These are phyloP conservation scores for Perca flavescens DNA, from an alignment of 2,113 vertebrate species.

Conservation along the genomic window DNA sequence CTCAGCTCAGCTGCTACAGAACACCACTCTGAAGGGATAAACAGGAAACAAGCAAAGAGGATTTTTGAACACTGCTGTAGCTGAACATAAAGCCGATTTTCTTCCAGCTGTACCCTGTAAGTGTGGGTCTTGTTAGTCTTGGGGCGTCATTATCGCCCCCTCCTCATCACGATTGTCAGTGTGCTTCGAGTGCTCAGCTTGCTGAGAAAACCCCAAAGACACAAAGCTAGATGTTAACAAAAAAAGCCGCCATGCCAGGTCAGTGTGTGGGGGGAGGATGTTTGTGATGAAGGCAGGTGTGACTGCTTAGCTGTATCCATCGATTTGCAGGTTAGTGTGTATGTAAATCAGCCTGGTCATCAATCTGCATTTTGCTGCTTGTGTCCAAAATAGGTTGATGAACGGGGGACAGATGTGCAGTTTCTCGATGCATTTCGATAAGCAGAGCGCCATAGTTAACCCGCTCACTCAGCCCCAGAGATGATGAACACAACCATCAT, in stretches of 20 bases:
- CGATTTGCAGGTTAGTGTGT: neutral
- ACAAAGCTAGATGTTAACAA: neutral
- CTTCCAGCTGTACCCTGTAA: neutral
- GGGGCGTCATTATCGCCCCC: neutral
- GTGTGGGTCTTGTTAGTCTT: neutral
- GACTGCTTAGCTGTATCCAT: neutral
- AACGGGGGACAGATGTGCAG: neutral
- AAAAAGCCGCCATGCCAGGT: neutral
- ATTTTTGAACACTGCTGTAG: neutral
- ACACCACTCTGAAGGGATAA: neutral
- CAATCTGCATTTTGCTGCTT: neutral
- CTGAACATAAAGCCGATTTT: constrained; percentile 16
- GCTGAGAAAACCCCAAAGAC: neutral
- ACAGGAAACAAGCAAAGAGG: constrained; percentile 5
- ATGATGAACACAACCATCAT: constrained; percentile 20
- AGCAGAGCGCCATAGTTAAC: constrained; percentile 43
- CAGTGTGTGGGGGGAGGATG: neutral
- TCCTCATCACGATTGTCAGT: neutral
- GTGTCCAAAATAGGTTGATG: neutral
- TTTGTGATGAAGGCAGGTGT: neutral
- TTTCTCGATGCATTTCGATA: neutral
- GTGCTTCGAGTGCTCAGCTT: neutral
- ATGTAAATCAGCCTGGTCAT: neutral
- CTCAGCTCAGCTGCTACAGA: neutral
- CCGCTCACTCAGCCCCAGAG: constrained; percentile 46